Conservation (phyloP, 2,113 vertebrate species). For the Oxyura jamaicensis region DNA sequence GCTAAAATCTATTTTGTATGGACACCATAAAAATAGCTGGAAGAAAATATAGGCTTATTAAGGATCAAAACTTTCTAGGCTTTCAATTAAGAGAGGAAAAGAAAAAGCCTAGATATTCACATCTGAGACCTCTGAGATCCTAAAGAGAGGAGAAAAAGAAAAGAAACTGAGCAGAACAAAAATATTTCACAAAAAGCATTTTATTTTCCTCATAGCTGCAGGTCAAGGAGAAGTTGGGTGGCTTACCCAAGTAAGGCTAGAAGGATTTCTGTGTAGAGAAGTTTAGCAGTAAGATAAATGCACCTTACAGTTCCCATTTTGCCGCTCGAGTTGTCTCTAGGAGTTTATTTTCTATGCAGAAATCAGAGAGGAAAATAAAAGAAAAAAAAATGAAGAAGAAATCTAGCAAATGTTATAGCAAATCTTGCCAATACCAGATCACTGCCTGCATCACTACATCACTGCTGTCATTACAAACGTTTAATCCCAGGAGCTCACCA, state of each 20-base stretch:
- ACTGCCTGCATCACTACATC: background rate
- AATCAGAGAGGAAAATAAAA: background rate
- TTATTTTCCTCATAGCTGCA: background rate
- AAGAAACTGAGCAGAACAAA: background rate
- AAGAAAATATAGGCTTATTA: constrained; percentile 7
- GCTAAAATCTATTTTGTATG: background rate
- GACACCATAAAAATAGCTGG: background rate
- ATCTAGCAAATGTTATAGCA: background rate
- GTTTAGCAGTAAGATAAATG: background rate
- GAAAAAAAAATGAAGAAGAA: background rate
- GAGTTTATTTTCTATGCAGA: background rate
- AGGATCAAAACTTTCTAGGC: background rate
- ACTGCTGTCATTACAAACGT: background rate
- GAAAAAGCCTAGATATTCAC: background rate
- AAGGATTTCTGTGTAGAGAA: background rate
- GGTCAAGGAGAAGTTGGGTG: background rate
- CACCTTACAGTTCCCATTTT: background rate
- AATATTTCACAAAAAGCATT: background rate
- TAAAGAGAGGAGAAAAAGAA: background rate
- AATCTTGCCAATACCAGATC: background rate
- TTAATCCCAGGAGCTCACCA: background rate
- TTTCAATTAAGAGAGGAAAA: background rate
- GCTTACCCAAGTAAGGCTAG: background rate
- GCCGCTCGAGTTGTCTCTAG: background rate
- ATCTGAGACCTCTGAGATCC: background rate